A percentile compares a stretch with the other conserved stretches of the same genome.
Evolutionary conservation across 2,113 vertebrate species (phyloP).

Genomic region (Phocoena sinus): DNA sequence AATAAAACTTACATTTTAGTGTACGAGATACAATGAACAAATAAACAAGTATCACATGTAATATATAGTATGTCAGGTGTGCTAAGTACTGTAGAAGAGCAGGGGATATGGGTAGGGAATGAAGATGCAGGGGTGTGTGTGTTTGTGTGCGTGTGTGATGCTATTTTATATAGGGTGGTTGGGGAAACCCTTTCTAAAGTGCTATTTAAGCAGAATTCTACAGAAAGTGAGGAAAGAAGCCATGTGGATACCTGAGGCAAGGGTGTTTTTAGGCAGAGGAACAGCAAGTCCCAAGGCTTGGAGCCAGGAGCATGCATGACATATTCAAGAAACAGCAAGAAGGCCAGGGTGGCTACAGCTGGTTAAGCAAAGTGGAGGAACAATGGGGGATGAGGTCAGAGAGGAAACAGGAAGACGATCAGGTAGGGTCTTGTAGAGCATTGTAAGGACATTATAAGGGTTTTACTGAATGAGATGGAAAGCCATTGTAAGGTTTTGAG

Average conservation of each 20-base stretch:
- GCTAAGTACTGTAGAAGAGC: neutral
- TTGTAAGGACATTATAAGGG: neutral
- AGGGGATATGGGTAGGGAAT: neutral
- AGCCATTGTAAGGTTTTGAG: neutral
- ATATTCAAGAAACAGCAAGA: neutral
- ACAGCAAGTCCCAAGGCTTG: neutral
- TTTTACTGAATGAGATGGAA: neutral
- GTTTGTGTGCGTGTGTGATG: neutral
- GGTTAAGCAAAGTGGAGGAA: neutral
- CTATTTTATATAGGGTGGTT: neutral
- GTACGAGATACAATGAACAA: neutral
- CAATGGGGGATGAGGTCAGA: neutral
- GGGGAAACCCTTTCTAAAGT: neutral
- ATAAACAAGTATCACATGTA: neutral
- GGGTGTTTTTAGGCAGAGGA: neutral
- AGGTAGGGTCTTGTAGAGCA: neutral
- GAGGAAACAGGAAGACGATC: neutral
- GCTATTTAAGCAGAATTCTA: neutral
- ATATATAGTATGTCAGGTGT: neutral
- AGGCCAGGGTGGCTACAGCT: neutral
- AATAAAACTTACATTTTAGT: neutral
- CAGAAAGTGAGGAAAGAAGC: neutral
- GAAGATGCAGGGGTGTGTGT: neutral
- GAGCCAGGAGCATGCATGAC: neutral
- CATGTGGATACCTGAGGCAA: neutral